These are phyloP conservation scores for Epiblema foenella DNA, from an alignment of 2,888 invertebrate genomes.

Conservation along the genomic window DNA sequence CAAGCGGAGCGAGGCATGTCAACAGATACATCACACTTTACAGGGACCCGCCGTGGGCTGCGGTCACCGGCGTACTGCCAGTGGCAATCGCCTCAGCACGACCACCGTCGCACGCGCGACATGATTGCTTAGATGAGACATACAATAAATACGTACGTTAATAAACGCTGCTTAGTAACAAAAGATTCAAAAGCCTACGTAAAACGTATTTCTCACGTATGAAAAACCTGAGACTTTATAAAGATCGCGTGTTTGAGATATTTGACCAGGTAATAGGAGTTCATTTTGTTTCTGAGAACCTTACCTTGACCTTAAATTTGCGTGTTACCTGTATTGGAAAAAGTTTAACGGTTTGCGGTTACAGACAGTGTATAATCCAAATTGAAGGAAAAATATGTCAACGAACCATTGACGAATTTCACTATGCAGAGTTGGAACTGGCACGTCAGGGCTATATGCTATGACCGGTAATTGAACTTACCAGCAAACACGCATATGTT, in stretches of 20 bases:
- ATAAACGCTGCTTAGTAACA: conserved; percentile 60
- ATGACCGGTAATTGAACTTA: conserved; percentile 50
- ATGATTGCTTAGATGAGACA: conserved; percentile 62
- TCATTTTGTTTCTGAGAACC: conserved; percentile 28
- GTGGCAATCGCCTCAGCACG: conserved; percentile 53
- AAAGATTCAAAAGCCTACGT: conserved; percentile 62
- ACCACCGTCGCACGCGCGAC: conserved; percentile 56
- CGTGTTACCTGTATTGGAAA: conserved; percentile 15
- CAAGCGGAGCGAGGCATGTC: conserved; percentile 42
- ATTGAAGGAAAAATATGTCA: neutral
- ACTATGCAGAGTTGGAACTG: neutral
- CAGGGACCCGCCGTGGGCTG: conserved; percentile 68
- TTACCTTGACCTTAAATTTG: conserved; percentile 37
- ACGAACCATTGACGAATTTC: neutral
- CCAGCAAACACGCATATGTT: conserved; percentile 59
- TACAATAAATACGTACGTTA: conserved; percentile 63
- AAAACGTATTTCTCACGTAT: conserved; percentile 56
- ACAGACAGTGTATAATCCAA: neutral
- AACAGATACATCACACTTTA: conserved; percentile 52
- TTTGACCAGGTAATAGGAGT: conserved; percentile 38
- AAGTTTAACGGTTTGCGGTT: conserved; percentile 7
- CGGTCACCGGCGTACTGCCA: conserved; percentile 75
- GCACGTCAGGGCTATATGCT: no score
- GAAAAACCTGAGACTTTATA: conserved; percentile 47
- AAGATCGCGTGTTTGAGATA: conserved; percentile 27